Evolutionary conservation across 2,888 invertebrate species (phyloP).

Genomic region (Panopea generosa): DNA sequence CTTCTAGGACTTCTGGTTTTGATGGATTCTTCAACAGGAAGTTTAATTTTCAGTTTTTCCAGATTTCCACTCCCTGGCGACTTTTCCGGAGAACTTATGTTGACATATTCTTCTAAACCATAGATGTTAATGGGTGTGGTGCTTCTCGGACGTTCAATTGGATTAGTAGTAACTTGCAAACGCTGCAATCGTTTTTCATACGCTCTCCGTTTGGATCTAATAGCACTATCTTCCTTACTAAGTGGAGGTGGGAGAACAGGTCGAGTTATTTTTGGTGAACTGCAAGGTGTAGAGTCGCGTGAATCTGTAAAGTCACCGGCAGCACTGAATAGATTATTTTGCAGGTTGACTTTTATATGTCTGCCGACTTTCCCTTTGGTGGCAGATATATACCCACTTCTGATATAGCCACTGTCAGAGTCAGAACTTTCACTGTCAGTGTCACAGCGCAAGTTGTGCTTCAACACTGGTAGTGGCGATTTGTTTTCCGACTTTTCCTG

Average conservation of each 20-base stretch:
- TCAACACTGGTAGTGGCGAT: slow-evolving; percentile 35
- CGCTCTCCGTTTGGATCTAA: slow-evolving; percentile 77
- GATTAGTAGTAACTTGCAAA: slow-evolving; percentile 78
- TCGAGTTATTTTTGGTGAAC: slow-evolving; percentile 67
- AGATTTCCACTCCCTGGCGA: slow-evolving; percentile 57
- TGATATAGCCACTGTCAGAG: slow-evolving; percentile 67
- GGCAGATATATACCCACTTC: slow-evolving; percentile 62
- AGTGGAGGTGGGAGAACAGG: slow-evolving; percentile 60
- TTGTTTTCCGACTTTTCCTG: slow-evolving; percentile 48
- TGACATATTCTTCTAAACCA: slow-evolving; percentile 78
- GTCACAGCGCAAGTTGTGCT: slow-evolving; percentile 21
- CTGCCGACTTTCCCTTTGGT: slow-evolving; percentile 24
- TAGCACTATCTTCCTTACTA: slow-evolving; percentile 63
- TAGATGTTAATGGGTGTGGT: slow-evolving; percentile 80
- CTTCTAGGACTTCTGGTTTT: slow-evolving; percentile 68
- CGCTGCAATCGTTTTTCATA: slow-evolving; percentile 78
- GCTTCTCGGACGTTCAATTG: slow-evolving; percentile 79
- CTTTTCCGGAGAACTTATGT: slow-evolving; percentile 76
- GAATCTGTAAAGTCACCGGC: slow-evolving; percentile 3
- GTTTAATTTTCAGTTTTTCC: slow-evolving; percentile 79
- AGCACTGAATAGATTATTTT: background rate
- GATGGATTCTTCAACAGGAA: slow-evolving; percentile 76
- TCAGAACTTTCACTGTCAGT: slow-evolving; percentile 65
- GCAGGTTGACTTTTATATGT: background rate
- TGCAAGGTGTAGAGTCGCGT: slow-evolving; percentile 61